Evolutionary conservation across 2,888 invertebrate genomes (phyloP), one percentile per base, ranked within the genome.

Genomic region (Ennomos quercinarius): DNA sequence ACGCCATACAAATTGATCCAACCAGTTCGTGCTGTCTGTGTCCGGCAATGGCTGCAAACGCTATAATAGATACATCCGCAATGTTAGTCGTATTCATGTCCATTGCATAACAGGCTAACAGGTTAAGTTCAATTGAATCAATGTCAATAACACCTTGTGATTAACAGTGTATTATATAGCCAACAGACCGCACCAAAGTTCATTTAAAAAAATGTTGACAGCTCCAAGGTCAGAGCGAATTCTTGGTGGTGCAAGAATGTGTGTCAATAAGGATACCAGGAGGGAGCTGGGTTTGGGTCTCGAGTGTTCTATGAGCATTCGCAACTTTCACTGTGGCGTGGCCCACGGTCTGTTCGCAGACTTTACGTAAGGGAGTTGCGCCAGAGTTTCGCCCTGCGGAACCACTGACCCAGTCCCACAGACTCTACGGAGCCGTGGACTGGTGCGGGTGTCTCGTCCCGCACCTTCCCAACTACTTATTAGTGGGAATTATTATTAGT

Each of bases 361-460:
- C 71, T 82, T 91, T 91, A 91, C 92, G 92, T 88, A 91, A 91
- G 89, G 87, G 86, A 81, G 87, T 91, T 91, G 90, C 91, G 90
- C 87, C 89, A 91, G 90, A 80, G 73, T 75, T 76, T 79, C 74
- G 89, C 87, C 89, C 90, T 86, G 86, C 83, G 86, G 86, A 84
- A 87, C 89, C 85, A 87, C 85, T 91, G 91, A 91, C 91, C 91
- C 89, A 91, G 83, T 91, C 91, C 84, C 90, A 84, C 81, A 82
- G 80, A 76, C 68, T 27, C 68, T 68, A 73, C 67, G 69, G 69
- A 42, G 52, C 27, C 27, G 27, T 27, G 27, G 27, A 27, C 27
- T 27, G 27, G 27, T 27, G 27, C 27, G 27, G 27, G 3, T 6
- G 27, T 27, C 27, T 27, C 27, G 27, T 27, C 27, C 27, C 27